These are phyloP conservation scores for Polypterus bichir DNA, from an alignment of 2,113 vertebrate genomes.

Conservation along the genomic window DNA sequence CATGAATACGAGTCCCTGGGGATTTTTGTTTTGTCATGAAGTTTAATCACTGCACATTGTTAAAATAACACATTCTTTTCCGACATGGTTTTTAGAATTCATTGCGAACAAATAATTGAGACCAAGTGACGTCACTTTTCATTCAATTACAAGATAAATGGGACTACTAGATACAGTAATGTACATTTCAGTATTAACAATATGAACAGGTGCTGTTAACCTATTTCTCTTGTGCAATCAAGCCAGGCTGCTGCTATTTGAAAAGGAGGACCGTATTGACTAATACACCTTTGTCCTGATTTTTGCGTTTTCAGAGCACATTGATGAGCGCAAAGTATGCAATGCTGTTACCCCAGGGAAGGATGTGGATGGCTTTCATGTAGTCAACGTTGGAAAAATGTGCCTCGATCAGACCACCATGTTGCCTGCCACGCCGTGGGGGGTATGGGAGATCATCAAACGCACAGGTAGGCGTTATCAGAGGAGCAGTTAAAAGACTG, in stretches of 20 bases:
- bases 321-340: constrained; percentile 78
- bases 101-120: too few species aligned
- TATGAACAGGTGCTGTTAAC: too few species aligned
- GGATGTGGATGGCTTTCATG: constrained; percentile 91
- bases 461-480: constrained; percentile 58
- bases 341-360: constrained; percentile 82
- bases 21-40: too few species aligned
- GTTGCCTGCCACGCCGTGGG: constrained; percentile 89
- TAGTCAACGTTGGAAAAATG: constrained; percentile 87
- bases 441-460: constrained; percentile 90
- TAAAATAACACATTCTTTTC: too few species aligned
- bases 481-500: not conserved
- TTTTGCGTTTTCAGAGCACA: constrained; percentile 63
- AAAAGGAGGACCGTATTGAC: not conserved
- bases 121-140: too few species aligned
- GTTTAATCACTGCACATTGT: too few species aligned
- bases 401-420: constrained; percentile 89
- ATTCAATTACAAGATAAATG: too few species aligned
- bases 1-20: too few species aligned
- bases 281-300: not conserved
- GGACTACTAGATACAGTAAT: too few species aligned
- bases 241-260: not conserved
- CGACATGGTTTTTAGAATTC: too few species aligned
- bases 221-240: not conserved
- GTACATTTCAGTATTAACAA: too few species aligned